Base-by-base conservation (phyloP, 2,888 invertebrate species). In the Parochlus steinenii region DNA sequence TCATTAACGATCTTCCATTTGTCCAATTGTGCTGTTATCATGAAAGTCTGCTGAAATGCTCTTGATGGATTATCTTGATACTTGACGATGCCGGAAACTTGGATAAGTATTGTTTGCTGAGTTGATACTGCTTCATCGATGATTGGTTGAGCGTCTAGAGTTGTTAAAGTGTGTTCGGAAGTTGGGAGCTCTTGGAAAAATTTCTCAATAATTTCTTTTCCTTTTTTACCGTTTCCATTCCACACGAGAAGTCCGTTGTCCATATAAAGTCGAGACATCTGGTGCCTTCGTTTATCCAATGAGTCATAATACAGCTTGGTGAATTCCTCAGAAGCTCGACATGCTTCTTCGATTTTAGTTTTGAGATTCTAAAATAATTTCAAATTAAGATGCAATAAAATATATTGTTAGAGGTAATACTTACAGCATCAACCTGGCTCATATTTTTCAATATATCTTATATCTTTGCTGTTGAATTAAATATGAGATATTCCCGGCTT, bases 1-100 rank as follows among this genome's bases (percentile, higher is more conserved):
- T 92, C 90, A 27, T 80, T 82, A 8, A 83, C 85, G 45, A 93
- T 82, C 61, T 90, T 90, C 90, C 90, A 92, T 52, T 87, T 87
- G 44, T 85, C 83, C 11, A 75, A 82, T 42, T 81, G 73, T 5
- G 85, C 83, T 1, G 87, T 86, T 34, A 92, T 74, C 17, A 89
- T 64, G 51, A 92, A 90, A 23, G 76, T 81, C 56, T 92, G 86
- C 49, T 78, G 77, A 48, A 86, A 87, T 1, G 74, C 68, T 47
- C 76, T 75, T 12, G 66, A 50, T 2, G 57, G 44, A 47, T 69
- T 67, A 6, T 60, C 60, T 38, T 70, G 67, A 47, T 77, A 85
- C 44, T 73, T 77, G 0, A 90, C 83, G 39, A 70, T 74, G 1
- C 92, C 92, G 43, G 79, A 76, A 4, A 78, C 74, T 59, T 81